Conservation (phyloP, 2,888 invertebrate species). For the Drosophila acutilabella region DNA sequence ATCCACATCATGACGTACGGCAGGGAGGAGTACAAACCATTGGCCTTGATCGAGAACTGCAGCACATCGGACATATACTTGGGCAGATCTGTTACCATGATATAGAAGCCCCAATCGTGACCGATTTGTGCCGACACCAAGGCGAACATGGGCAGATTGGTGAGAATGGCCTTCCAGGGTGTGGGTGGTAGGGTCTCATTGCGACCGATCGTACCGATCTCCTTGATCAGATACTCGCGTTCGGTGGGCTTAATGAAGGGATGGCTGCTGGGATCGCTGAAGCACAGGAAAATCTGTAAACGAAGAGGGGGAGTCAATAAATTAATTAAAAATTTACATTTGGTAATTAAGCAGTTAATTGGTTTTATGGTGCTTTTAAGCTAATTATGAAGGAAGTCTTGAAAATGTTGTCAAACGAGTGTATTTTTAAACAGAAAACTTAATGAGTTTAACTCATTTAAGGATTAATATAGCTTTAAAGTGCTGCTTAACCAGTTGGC, state of each 20-base stretch:
- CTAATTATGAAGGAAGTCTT: too few species aligned
- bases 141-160: conserved; percentile 90
- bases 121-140: conserved; percentile 90
- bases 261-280: conserved; percentile 89
- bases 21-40: conserved; percentile 87
- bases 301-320: not conserved
- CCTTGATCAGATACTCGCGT: conserved; percentile 88
- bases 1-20: conserved; percentile 88
- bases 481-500: too few species aligned
- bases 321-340: not conserved
- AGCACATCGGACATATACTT: conserved; percentile 88
- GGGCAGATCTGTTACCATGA: conserved; percentile 88
- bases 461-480: too few species aligned
- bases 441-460: too few species aligned
- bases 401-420: too few species aligned
- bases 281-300: conserved; percentile 87
- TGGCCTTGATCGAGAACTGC: conserved; percentile 87
- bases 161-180: conserved; percentile 90
- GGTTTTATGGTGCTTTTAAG: not conserved
- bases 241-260: conserved; percentile 91
- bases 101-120: conserved; percentile 89
- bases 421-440: too few species aligned
- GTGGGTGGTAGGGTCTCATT: conserved; percentile 87
- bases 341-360: not conserved
- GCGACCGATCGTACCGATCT: conserved; percentile 87